Evolutionary conservation across 2,113 vertebrate species (phyloP).

Genomic region (Bos indicus): DNA sequence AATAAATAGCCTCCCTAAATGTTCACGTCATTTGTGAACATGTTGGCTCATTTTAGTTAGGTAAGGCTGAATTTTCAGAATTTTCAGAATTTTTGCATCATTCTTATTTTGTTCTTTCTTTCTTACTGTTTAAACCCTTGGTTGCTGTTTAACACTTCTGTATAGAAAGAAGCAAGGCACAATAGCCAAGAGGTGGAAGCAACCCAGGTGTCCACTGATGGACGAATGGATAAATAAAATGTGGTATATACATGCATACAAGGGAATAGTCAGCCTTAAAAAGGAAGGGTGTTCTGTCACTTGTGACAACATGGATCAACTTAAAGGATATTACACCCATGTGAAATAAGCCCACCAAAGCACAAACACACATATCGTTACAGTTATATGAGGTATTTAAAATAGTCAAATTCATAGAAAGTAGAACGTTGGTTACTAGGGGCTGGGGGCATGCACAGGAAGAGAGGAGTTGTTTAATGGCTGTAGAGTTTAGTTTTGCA

Average conservation of each 20-base stretch:
- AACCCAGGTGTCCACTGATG: neutral
- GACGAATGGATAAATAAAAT: neutral
- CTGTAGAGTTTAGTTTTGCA: neutral
- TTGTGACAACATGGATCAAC: neutral
- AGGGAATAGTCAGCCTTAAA: neutral
- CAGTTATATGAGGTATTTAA: neutral
- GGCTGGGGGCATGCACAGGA: neutral
- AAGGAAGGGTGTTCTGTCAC: neutral
- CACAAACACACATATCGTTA: neutral
- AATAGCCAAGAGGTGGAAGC: neutral
- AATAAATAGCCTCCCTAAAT: neutral
- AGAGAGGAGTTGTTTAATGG: neutral
- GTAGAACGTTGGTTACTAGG: neutral
- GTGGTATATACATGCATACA: neutral
- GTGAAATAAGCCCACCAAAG: neutral
- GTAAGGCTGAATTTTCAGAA: neutral
- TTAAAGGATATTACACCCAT: neutral
- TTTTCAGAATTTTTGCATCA: neutral
- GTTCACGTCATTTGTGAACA: neutral
- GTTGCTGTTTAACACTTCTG: neutral
- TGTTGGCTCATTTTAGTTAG: neutral
- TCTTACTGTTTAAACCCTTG: neutral
- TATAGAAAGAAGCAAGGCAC: neutral
- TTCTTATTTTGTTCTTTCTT: neutral
- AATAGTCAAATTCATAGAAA: neutral